These are phyloP conservation scores for Charina bottae DNA, from an alignment of 2,113 vertebrate genomes.

Conservation along the genomic window DNA sequence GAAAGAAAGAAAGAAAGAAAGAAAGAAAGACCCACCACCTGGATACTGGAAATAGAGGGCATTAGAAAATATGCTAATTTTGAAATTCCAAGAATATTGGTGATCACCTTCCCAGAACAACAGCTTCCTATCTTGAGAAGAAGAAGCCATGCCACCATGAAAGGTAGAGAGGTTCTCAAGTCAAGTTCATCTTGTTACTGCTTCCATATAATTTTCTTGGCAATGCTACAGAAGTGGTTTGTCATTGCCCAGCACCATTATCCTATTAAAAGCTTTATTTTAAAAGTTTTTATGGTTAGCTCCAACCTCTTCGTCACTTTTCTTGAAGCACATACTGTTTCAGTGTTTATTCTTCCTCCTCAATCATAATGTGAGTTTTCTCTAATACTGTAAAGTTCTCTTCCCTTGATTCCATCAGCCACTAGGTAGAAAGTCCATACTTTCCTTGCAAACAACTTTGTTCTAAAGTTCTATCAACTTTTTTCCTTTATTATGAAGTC, in stretches of 20 bases:
- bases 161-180: too few species aligned
- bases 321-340: not conserved
- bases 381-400: not conserved
- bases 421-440: not conserved
- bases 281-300: not conserved
- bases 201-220: too few species aligned
- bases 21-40: too few species aligned
- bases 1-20: not conserved
- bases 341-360: not conserved
- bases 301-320: not conserved
- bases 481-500: not conserved
- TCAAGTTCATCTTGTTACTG: too few species aligned
- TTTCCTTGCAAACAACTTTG: not conserved
- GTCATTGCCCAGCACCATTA: not conserved
- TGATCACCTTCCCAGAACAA: too few species aligned
- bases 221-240: not conserved
- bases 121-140: too few species aligned
- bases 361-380: not conserved
- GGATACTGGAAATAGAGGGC: too few species aligned
- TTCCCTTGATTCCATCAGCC: not conserved
- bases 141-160: too few species aligned
- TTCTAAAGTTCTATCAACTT: not conserved
- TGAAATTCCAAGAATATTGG: too few species aligned
- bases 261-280: not conserved
- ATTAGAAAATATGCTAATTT: too few species aligned